A percentile compares a stretch with the other conserved stretches of the same genome.
Evolutionary conservation across 2,888 invertebrate species (phyloP).

Genomic region (Tetramorium bicarinatum): DNA sequence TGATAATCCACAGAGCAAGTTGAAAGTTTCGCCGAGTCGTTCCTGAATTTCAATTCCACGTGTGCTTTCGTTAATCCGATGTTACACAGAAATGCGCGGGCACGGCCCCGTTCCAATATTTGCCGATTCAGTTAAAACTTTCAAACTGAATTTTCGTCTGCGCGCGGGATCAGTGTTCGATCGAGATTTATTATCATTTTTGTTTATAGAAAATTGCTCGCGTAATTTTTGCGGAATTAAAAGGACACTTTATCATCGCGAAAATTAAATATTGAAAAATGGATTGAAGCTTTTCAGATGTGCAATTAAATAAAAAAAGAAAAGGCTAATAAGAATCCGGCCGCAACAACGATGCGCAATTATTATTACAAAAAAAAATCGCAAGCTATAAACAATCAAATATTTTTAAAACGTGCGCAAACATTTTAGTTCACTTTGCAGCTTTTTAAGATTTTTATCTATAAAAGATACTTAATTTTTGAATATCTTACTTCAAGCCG

Average conservation of each 20-base stretch:
- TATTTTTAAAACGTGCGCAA: not conserved
- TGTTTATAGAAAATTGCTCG: conserved; percentile 17
- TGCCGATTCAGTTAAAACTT: conserved; percentile 42
- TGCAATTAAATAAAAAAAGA: not conserved
- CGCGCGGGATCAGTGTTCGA: conserved; percentile 18
- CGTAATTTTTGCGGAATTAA: not conserved
- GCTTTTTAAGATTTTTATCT: not conserved
- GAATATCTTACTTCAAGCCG: not conserved
- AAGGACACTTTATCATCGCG: not conserved
- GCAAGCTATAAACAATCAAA: not conserved
- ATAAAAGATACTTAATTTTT: not conserved
- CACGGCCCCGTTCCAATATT: conserved; percentile 37
- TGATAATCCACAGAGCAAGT: conserved; percentile 42
- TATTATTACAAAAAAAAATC: not conserved
- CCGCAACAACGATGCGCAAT: not conserved
- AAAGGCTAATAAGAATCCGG: not conserved
- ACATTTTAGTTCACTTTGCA: not conserved
- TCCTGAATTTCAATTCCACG: conserved; percentile 46
- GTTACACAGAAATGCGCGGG: conserved; percentile 46
- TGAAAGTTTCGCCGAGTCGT: conserved; percentile 43
- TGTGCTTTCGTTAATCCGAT: conserved; percentile 48
- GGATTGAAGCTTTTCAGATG: not conserved
- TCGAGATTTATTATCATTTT: conserved; percentile 28
- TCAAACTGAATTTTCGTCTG: conserved; percentile 5
- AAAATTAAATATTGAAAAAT: conserved; percentile 10